A percentile compares a stretch with the other conserved stretches of the same genome.
Conservation (phyloP, 2,888 invertebrate species). For the Synanthedon formicaeformis region DNA sequence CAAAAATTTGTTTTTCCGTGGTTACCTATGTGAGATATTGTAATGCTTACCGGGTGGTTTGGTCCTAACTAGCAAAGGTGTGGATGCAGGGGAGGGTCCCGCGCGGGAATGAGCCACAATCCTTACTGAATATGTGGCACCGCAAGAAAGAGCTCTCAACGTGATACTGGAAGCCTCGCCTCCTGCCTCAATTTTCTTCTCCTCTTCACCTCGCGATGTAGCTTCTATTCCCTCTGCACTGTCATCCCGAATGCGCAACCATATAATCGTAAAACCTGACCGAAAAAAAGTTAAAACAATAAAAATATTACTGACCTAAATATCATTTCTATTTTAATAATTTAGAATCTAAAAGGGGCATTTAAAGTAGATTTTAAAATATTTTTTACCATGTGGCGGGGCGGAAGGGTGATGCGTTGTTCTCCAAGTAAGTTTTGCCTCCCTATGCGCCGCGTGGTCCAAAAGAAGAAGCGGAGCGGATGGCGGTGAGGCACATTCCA, state of each 20-base stretch:
- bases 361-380: neutral
- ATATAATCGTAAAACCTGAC: slow-evolving; percentile 53
- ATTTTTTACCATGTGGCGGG: slow-evolving; percentile 45
- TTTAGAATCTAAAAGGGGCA: too few relatives aligned
- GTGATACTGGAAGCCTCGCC: slow-evolving; percentile 46
- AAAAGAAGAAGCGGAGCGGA: slow-evolving; percentile 75
- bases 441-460: slow-evolving; percentile 77
- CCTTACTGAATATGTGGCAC: slow-evolving; percentile 52
- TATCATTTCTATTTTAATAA: neutral
- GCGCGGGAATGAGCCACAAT: slow-evolving; percentile 55
- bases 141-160: slow-evolving; percentile 48
- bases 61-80: slow-evolving; percentile 47
- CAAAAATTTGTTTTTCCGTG: too few relatives aligned
- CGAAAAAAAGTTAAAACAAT: neutral
- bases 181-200: slow-evolving; percentile 47
- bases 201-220: slow-evolving; percentile 41
- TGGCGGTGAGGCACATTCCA: slow-evolving; percentile 83
- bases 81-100: slow-evolving; percentile 48
- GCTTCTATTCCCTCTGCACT: slow-evolving; percentile 37
- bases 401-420: slow-evolving; percentile 72
- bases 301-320: slow-evolving; percentile 1
- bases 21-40: too few relatives aligned
- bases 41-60: slow-evolving; percentile 48
- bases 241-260: slow-evolving; percentile 55
- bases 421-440: slow-evolving; percentile 60